Conservation (phyloP, 1,140 invertebrate genomes). For the Papilio xuthus region DNA sequence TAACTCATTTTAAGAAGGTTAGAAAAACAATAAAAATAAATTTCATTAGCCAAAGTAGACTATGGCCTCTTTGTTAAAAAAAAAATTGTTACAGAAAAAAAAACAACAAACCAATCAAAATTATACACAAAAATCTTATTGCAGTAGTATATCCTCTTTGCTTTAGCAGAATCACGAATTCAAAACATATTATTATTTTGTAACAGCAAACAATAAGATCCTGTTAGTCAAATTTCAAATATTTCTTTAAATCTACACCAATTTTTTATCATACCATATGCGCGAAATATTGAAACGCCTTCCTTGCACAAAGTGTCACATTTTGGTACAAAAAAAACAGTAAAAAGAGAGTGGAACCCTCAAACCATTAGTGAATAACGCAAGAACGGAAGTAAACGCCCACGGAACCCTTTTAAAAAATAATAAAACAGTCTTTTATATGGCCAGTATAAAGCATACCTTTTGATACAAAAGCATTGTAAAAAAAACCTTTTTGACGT, state of each 20-base stretch:
- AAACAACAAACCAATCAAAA: no score
- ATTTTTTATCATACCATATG: constrained; percentile 49
- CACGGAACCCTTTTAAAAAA: constrained; percentile 72
- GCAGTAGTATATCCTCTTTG: not conserved
- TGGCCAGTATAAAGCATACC: constrained; percentile 41
- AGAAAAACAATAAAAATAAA: not conserved
- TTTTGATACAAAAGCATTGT: constrained; percentile 54
- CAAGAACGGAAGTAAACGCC: constrained; percentile 62
- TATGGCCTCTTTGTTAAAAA: not conserved
- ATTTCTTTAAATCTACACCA: constrained; percentile 27
- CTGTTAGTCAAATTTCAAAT: constrained; percentile 10
- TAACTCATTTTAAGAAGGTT: not conserved
- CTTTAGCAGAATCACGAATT: not conserved
- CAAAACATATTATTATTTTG: no score
- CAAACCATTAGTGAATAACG: constrained; percentile 49
- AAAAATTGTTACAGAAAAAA: not conserved
- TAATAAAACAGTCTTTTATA: constrained; percentile 57
- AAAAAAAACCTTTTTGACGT: constrained; percentile 47
- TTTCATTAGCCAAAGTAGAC: not conserved
- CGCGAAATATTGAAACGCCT: constrained; percentile 45
- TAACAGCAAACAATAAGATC: not conserved
- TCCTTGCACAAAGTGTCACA: constrained; percentile 60
- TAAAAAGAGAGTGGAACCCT: constrained; percentile 51
- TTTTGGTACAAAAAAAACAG: constrained; percentile 54
- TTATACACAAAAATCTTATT: no score